phyloP scores from a whole-genome alignment of 1,140 invertebrate species.

The Copidosoma floridanum region DNA sequence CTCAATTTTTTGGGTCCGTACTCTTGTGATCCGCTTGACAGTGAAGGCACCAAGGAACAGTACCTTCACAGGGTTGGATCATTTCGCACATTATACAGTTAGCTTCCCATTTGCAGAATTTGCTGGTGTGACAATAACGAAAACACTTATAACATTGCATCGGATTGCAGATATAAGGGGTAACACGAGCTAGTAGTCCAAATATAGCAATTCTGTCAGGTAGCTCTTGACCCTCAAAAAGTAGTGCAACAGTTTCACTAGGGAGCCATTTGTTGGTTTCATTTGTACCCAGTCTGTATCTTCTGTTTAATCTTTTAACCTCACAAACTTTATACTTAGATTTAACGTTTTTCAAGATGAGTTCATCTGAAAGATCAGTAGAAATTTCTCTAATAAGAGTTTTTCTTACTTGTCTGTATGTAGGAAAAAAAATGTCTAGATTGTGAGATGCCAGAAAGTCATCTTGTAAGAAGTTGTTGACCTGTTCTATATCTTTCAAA shows the following conservation, averaged over 20 bases:
- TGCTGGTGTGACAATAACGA: background rate
- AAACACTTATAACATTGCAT: background rate
- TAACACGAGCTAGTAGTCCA: too few species aligned
- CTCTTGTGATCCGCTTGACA: too few species aligned
- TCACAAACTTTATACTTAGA: background rate
- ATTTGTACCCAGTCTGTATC: background rate
- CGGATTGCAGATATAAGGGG: background rate
- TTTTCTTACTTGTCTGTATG: too few species aligned
- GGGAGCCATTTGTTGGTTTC: background rate
- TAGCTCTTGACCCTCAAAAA: background rate
- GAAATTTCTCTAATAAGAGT: too few species aligned
- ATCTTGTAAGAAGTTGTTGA: constrained; percentile 4
- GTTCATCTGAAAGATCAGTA: too few species aligned
- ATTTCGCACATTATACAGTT: background rate
- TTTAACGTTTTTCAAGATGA: too few species aligned
- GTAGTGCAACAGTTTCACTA: background rate
- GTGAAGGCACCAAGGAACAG: too few species aligned
- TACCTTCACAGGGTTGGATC: background rate
- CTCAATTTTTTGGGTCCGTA: too few species aligned
- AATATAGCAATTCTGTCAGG: background rate
- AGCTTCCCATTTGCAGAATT: background rate
- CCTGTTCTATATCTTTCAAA: background rate
- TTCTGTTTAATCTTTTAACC: background rate
- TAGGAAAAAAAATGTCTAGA: background rate
- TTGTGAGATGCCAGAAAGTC: background rate